phyloP scores from a whole-genome alignment of 2,888 invertebrate species.

The Muscina levida region DNA sequence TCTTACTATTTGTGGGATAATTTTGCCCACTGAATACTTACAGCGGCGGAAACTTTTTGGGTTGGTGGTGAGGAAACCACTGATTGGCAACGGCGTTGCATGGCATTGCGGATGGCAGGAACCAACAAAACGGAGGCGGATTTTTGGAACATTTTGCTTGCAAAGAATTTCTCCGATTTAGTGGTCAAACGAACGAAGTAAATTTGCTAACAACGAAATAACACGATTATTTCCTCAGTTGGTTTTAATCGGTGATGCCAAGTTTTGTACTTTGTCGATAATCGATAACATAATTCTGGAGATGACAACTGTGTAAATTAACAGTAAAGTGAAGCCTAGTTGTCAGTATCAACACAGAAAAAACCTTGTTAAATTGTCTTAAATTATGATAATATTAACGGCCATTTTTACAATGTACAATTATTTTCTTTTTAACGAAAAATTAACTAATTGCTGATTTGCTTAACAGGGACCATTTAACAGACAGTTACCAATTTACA shows the following conservation, averaged over 20 bases:
- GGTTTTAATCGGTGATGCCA: conserved; percentile 22
- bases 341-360: too few relatives aligned
- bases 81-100: conserved; percentile 77
- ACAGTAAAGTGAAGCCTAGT: too few relatives aligned
- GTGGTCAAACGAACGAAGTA: conserved; percentile 21
- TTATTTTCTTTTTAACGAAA: too few relatives aligned
- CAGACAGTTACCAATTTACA: too few relatives aligned
- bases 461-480: too few relatives aligned
- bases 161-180: conserved; percentile 33
- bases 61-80: conserved; percentile 78
- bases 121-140: conserved; percentile 75
- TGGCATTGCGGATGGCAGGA: conserved; percentile 75
- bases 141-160: conserved; percentile 74
- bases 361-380: too few relatives aligned
- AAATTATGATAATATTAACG: too few relatives aligned
- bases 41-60: conserved; percentile 74
- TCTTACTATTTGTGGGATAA: conserved; percentile 3
- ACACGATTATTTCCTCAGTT: conserved; percentile 17
- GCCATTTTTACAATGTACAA: too few relatives aligned
- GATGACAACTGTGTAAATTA: too few relatives aligned
- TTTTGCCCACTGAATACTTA: conserved; percentile 71
- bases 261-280: neutral
- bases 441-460: too few relatives aligned
- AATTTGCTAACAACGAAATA: conserved; percentile 21
- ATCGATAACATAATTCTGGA: too few relatives aligned